Base-by-base conservation (phyloP, 2,888 invertebrate species). In the Lydus trimaculatus region DNA sequence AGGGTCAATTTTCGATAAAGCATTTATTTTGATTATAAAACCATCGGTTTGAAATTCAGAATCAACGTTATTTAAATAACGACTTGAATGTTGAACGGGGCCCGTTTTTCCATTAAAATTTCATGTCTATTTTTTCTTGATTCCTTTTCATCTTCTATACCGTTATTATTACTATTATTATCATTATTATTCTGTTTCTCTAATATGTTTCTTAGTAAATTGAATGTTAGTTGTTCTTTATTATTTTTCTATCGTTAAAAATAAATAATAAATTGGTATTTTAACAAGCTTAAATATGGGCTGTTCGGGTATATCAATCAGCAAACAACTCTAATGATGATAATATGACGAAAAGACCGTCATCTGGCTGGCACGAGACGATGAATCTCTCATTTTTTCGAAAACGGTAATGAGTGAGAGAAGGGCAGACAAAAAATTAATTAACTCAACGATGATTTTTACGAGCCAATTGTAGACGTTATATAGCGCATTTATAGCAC, bases 271-370 rank as follows among this genome's bases (percentile, higher is more conserved):
- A 64, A 62, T 43, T 64, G 69, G n/a, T 56, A 58, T 61, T 64
- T 70, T 70, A 61, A 31, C 33, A 31, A 60, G 52, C 43, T 23
- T 64, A 70, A 70, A 70, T 67, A 65, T 62, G 60, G 61, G 56
- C 48, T 48, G 61, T 63, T 70, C 62, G 67, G 58, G 64, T 58
- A 66, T 31, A 48, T 48, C 65, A 58, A 65, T 62, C 36, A 62
- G 36, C 56, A 25, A 62, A 36, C 11, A 17, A 15, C 11, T 60
- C 60, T 60, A 60, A 60, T 36, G 60, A 60, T 60, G 33, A 60
- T 60, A 33, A 60, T 60, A 15, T 33, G 60, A 20, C 58, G 48
- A 48, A 48, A 48, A 20, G 20, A 20, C 20, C 48, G 20, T 20
- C 48, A 48, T 48, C 9, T 48, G 48, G 20, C 9, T 9, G 20